phyloP scores from a whole-genome alignment of 1,140 invertebrate species.

The Yoshiicerus persimilis region DNA sequence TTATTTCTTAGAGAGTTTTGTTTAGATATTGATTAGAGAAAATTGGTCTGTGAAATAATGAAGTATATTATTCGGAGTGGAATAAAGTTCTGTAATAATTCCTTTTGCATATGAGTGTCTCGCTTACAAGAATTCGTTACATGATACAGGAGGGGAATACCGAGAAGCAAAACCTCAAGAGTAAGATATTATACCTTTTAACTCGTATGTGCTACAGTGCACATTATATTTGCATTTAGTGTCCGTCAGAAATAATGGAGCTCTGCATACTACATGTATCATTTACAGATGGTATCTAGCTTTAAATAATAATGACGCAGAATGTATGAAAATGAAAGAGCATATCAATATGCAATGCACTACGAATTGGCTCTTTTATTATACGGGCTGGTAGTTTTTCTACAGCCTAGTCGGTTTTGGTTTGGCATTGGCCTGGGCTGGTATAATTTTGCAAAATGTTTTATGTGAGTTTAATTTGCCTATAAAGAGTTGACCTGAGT shows the following conservation, averaged over 20 bases:
- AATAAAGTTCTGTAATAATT: neutral
- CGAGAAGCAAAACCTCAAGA: neutral
- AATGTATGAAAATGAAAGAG: neutral
- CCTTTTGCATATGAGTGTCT: neutral
- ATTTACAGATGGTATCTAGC: neutral
- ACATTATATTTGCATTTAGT: neutral
- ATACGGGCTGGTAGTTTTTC: neutral
- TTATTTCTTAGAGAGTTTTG: neutral
- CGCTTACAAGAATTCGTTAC: neutral
- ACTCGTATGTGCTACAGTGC: too few relatives aligned
- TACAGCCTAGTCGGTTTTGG: neutral
- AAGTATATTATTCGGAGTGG: too few relatives aligned
- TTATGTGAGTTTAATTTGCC: neutral
- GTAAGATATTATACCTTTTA: neutral
- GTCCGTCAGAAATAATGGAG: neutral
- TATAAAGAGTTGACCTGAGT: neutral
- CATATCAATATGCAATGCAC: neutral
- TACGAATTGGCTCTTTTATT: too few relatives aligned
- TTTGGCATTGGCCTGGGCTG: neutral
- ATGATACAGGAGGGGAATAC: neutral
- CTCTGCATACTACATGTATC: neutral
- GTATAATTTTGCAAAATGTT: neutral
- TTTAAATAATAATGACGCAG: neutral
- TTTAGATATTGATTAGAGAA: neutral
- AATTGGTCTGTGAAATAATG: too few relatives aligned